Evolutionary conservation across 2,113 vertebrate species (phyloP), one percentile per base, ranked within the genome.

Genomic region (Gnathonemus longibarbis): DNA sequence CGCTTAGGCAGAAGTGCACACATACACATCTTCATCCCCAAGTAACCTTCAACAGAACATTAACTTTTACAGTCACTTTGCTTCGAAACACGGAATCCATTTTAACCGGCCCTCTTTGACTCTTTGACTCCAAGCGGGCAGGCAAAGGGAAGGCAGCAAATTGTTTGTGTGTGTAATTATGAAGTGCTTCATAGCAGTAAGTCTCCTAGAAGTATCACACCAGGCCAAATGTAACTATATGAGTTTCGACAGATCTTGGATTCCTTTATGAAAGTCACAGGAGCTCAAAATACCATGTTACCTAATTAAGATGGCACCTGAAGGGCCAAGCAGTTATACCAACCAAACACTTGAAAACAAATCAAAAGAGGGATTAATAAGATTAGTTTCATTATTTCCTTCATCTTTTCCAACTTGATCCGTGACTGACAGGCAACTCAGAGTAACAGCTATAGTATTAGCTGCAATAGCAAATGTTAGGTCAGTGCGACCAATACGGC

Each of bases 61-160:
- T 80, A 80, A 80, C 74, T 80, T 80, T 80, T 80, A 80, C 11
- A 15, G 35, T 80, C 74, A 80, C 74, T 80, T 80, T 80, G 74
- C 74, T 80, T 13, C 15, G 13, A 17, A 80, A 42, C 35, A 39
- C 39, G 35, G 74, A 19, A 42, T 80, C 17, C 13, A 80, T 80
- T 19, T 80, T 17, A 77, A 80, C 31, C 15, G 0, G 3, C 39
- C 39, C 35, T 42, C 39, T 42, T 42, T 3, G 39, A 42, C 39
- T 35, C 74, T 80, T 80, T 80, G 35, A 21, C 31, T 39, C 70
- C 31, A 39, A 42, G 31, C 5, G 17, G 35, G 35, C 17, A 3
- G 5, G 17, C 74, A 1, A 42, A 19, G 6, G 74, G 74, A 80
- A 42, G 74, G 35, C 1, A 17, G 5, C 31, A 42, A 17, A 42